phyloP scores from a whole-genome alignment of 2,797 vertebrate species.

The Poecilia wingei region DNA sequence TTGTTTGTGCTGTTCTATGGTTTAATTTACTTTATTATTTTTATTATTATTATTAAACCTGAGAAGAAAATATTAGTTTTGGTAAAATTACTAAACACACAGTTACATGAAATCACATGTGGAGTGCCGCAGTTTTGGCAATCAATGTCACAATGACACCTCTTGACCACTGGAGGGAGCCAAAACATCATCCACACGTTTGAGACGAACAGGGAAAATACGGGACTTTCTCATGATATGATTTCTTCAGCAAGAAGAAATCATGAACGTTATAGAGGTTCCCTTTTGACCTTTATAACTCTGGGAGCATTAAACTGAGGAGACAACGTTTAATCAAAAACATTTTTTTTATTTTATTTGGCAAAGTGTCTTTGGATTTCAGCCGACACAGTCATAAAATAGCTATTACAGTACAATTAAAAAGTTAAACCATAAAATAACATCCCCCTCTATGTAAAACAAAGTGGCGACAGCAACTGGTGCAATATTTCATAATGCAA shows the following conservation, averaged over 20 bases:
- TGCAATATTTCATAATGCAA: conserved; percentile 10
- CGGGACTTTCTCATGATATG: not conserved
- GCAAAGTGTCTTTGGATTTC: conserved; percentile 40
- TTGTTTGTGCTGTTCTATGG: not conserved
- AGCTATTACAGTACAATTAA: conserved; percentile 47
- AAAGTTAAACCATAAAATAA: conserved; percentile 21
- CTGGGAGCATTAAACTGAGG: not conserved
- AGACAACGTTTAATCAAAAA: conserved; percentile 35
- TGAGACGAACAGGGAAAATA: not conserved
- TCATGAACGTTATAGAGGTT: not conserved
- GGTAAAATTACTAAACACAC: too few relatives aligned
- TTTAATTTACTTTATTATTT: not conserved
- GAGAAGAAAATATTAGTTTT: not conserved
- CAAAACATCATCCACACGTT: conserved; percentile 14
- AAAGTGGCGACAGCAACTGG: conserved; percentile 10
- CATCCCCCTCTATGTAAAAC: conserved; percentile 40
- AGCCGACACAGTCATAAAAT: conserved; percentile 34
- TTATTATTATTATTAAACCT: not conserved
- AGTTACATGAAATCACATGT: not conserved
- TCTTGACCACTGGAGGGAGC: conserved; percentile 44
- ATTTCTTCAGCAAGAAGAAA: not conserved
- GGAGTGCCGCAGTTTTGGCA: not conserved
- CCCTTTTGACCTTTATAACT: not conserved
- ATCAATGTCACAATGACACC: conserved; percentile 20
- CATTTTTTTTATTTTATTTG: conserved; percentile 46